A percentile compares a stretch with the other conserved stretches of the same genome.
phyloP scores from a whole-genome alignment of 2,113 vertebrate species.

The Xenopus tropicalis region DNA sequence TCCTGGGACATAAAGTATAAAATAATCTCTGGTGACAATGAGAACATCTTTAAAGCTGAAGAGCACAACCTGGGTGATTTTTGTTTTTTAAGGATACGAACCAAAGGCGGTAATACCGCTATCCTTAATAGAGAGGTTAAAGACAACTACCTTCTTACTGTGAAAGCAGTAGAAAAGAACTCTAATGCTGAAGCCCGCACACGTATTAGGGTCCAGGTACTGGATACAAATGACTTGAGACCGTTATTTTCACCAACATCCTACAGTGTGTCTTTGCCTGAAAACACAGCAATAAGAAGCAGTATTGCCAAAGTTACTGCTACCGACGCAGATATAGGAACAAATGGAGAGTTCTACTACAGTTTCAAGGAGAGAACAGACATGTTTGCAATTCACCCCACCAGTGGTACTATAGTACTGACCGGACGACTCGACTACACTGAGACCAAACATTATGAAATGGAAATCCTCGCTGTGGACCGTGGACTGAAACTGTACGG shows the following conservation, averaged over 20 bases:
- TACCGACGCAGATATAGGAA: conserved; percentile 95
- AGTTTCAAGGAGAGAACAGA: conserved; percentile 94
- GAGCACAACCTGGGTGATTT: conserved; percentile 91
- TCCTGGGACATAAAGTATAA: conserved; percentile 92
- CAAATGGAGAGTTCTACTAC: conserved; percentile 97
- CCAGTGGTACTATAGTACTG: conserved; percentile 83
- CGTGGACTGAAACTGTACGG: conserved; percentile 94
- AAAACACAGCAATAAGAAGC: conserved; percentile 86
- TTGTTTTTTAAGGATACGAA: conserved; percentile 95
- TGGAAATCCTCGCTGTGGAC: conserved; percentile 94
- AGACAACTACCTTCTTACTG: conserved; percentile 85
- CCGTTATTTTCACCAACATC: conserved; percentile 95
- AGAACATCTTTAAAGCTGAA: conserved; percentile 98
- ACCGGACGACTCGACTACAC: conserved; percentile 85
- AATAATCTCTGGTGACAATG: conserved; percentile 93
- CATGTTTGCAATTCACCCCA: conserved; percentile 93
- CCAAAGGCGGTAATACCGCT: conserved; percentile 96
- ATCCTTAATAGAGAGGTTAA: conserved; percentile 95
- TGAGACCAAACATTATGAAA: conserved; percentile 78
- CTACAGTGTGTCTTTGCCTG: conserved; percentile 88
- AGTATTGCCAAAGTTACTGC: conserved; percentile 90
- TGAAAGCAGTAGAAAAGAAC: conserved; percentile 86
- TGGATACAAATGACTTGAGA: conserved; percentile 94
- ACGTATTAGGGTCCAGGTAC: conserved; percentile 81
- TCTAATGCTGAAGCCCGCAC: conserved; percentile 79